Evolutionary conservation across 1,140 invertebrate species (phyloP), one percentile per base, ranked within the genome.

Genomic region (Drosophila kepulauana): DNA sequence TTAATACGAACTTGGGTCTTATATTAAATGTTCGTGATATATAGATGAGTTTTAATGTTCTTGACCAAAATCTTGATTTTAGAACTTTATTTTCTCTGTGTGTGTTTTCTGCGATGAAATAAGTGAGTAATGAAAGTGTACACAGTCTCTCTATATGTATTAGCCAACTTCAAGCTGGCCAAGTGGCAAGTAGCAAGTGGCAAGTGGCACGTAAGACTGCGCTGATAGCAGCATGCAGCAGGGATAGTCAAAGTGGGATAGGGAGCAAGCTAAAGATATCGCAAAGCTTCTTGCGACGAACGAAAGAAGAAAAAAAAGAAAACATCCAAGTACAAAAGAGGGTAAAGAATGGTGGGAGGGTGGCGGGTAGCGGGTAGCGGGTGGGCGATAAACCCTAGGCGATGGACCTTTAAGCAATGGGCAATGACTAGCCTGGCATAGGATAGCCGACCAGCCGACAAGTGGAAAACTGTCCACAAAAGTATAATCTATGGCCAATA

Each of bases 401-500:
- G 33, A 20, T 41, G 33, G 30, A 33, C n/a, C 54, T 67, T 41
- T 56, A 20, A 45, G 33, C 48, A 25, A 45, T 43, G 48, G 46
- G 16, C 48, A 38, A 38, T 38, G 48, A 38, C 11, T 54, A 49
- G 49, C 28, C n/a, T 62, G 59, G 43, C 20, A 25, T 30, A 25
- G 33, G 61, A 62, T 41, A 43, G 28, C 62, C 16, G 16, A 20
- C 16, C 30, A 43, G 35, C 46, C 70, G 25, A 38, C 78, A 71
- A 85, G 81, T 77, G 78, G 78, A 63, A 87, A 79, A 73, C 76
- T 87, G 82, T 86, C 82, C 69, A 75, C 62, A 68, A 88, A 84
- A 88, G 84, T 88, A 78, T 88, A 89, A 88, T 88, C 84, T 88
- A 88, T 82, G 80, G 81, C 67, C 69, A 58, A 80, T 76, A 86